Conservation (phyloP, 1,140 invertebrate genomes). For the Bathynomus jamesi region DNA sequence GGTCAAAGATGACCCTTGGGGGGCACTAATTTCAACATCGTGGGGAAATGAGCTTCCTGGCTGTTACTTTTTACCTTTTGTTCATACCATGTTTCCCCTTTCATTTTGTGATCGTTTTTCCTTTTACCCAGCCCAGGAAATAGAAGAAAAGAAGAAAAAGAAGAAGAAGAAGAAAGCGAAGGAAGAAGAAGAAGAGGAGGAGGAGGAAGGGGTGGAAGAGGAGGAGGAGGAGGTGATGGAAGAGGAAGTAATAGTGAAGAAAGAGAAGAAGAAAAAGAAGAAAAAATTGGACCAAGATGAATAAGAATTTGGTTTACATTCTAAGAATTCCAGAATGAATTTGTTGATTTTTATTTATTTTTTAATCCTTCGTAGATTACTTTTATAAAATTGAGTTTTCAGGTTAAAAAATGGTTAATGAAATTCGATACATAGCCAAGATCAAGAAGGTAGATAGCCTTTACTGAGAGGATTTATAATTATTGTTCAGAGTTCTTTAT, state of each 20-base stretch:
- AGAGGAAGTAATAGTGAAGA: conserved; percentile 18
- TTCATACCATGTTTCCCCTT: no score
- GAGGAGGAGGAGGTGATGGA: not conserved
- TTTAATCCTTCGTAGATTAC: not conserved
- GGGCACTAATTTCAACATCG: no score
- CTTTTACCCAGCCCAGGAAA: conserved; percentile 41
- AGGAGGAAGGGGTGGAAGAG: not conserved
- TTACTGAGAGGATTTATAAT: no score
- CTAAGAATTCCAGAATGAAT: not conserved
- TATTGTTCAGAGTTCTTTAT: no score
- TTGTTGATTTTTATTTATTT: not conserved
- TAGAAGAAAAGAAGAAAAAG: conserved; percentile 40
- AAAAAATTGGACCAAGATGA: conserved; percentile 5
- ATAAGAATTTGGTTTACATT: not conserved
- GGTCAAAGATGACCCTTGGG: no score
- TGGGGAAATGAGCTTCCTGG: no score
- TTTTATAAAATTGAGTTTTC: no score
- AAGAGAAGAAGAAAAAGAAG: conserved; percentile 34
- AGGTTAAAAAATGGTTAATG: no score
- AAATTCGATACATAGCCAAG: no score
- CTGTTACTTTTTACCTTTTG: no score
- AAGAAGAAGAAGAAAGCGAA: conserved; percentile 26
- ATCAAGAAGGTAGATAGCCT: no score
- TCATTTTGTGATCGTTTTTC: conserved; percentile 6
- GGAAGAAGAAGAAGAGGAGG: conserved; percentile 33